These are phyloP conservation scores for Chironomus tepperi DNA, from an alignment of 1,140 invertebrate species.

Conservation along the genomic window DNA sequence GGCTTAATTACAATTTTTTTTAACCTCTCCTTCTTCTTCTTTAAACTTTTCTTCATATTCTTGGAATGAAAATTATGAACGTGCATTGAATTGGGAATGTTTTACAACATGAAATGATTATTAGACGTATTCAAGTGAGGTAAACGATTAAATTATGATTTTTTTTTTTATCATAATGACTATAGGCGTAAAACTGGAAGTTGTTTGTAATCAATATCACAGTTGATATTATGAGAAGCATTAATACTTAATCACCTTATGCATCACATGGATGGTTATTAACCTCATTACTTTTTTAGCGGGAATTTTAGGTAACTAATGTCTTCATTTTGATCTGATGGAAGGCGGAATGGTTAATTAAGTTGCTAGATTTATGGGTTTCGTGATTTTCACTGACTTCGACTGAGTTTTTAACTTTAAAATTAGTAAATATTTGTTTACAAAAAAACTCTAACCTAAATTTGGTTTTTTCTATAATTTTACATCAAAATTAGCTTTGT, in stretches of 20 bases:
- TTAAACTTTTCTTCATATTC: neutral
- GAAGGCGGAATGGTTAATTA: too few relatives aligned
- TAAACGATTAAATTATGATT: slow-evolving; percentile 15
- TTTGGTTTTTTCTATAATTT: too few relatives aligned
- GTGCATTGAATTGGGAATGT: neutral
- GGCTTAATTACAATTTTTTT: slow-evolving; percentile 9
- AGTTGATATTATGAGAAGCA: neutral
- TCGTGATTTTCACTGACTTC: too few relatives aligned
- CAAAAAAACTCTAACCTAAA: too few relatives aligned
- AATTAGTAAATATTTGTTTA: too few relatives aligned
- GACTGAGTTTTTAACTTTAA: too few relatives aligned
- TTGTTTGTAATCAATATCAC: slow-evolving; percentile 13
- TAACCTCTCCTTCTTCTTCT: neutral
- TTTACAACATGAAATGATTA: neutral
- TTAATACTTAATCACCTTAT: neutral
- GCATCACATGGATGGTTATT: slow-evolving; percentile 5
- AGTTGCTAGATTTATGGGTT: too few relatives aligned
- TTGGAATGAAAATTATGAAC: slow-evolving; percentile 1
- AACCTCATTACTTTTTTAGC: neutral
- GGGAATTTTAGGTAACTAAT: too few relatives aligned
- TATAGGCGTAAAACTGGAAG: neutral
- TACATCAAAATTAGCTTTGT: too few relatives aligned
- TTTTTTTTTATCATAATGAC: neutral
- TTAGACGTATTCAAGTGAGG: neutral
- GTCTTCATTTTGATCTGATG: too few relatives aligned